Evolutionary conservation across 2,888 invertebrate genomes (phyloP), one percentile per base, ranked within the genome.

Genomic region (Tenodera sinensis): DNA sequence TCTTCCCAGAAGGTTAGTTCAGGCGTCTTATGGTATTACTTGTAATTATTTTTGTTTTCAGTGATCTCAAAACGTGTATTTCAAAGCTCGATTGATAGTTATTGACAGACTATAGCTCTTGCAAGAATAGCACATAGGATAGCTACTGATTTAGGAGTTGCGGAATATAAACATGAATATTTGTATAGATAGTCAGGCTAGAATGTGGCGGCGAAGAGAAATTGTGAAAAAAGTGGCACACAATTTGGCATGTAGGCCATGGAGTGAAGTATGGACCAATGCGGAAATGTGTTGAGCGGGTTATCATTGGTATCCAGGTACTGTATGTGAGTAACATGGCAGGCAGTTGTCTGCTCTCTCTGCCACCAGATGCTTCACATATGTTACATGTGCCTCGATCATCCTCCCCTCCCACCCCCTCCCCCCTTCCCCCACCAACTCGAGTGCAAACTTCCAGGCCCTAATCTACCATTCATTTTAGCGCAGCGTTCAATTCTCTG

Each of bases 311-410:
- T 87, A 87, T 87, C 87, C 87, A 87, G 87, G 87, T 28, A 87
- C 87, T 87, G 82, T 87, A 87, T 71, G 54, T 71, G n/a, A 25
- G 28, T 54, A 85, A 47, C 86, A 86, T 71, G 54, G 54, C 54
- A 71, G 54, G 54, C 54, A 71, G 54, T 71, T 71, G 54, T 71
- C 28, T 81, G 30, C 30, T 83, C 84, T 81, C 82, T 82, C 82
- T 82, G 87, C 82, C 87, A 83, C 87, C 87, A 87, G 87, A 82
- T 87, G 87, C 34, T 83, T 27, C 87, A 87, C 87, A 86, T 86
- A 81, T 86, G 86, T 81, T 85, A 85, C 85, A 86, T 86, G 86
- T 86, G 86, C 81, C 30, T 81, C 81, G 28, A 86, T 86, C 86
- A 28, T 81, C 30, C n/a, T n/a, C n/a, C n/a, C n/a, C n/a, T n/a